These are phyloP conservation scores for Enteromius radiatus DNA, from an alignment of 2,797 vertebrate genomes.

Conservation along the genomic window DNA sequence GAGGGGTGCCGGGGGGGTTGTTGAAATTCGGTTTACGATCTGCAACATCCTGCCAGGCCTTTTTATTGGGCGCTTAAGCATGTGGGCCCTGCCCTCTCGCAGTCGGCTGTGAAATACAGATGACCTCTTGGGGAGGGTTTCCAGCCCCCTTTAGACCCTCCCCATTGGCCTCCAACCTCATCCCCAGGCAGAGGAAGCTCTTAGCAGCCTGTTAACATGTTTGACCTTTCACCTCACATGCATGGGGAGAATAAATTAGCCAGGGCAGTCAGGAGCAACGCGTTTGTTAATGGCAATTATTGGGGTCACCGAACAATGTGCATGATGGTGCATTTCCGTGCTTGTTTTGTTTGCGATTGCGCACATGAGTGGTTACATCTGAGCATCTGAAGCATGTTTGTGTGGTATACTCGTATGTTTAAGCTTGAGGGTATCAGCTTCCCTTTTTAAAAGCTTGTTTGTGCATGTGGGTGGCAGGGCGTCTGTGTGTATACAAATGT, in stretches of 20 bases:
- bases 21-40: constrained; percentile 74
- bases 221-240: constrained; percentile 63
- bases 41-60: constrained; percentile 75
- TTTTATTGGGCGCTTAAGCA: constrained; percentile 74
- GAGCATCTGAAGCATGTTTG: constrained; percentile 49
- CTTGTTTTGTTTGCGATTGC: background rate
- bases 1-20: constrained; percentile 26
- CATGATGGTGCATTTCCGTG: background rate
- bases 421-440: constrained; percentile 17
- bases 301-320: constrained; percentile 52
- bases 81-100: constrained; percentile 69
- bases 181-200: constrained; percentile 10
- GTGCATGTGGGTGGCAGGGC: constrained; percentile 22
- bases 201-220: constrained; percentile 48
- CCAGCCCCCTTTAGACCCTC: constrained; percentile 16
- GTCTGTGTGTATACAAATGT: constrained; percentile 50
- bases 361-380: constrained; percentile 66
- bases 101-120: constrained; percentile 69
- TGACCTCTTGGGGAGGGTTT: constrained; percentile 62
- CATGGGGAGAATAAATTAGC: constrained; percentile 69
- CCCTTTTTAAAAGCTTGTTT: constrained; percentile 18
- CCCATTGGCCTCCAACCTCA: constrained; percentile 21
- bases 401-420: constrained; percentile 24
- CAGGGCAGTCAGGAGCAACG: constrained; percentile 55
- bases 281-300: constrained; percentile 48